These are phyloP conservation scores for Drosophila recens DNA, from an alignment of 2,888 invertebrate genomes.

Conservation along the genomic window DNA sequence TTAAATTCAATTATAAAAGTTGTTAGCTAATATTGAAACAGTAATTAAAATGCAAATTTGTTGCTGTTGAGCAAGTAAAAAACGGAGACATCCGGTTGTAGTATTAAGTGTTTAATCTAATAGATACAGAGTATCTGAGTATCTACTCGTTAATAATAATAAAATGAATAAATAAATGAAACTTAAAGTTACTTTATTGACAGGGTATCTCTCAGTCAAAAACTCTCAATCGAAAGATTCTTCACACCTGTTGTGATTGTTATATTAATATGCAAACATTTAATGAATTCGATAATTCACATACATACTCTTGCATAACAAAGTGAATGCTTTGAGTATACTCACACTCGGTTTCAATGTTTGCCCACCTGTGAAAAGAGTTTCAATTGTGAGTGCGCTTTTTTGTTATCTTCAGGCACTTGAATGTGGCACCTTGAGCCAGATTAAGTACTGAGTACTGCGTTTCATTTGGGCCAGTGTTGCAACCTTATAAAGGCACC, in stretches of 20 bases:
- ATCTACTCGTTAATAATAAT: no score
- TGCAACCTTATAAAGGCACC: slow-evolving; percentile 2
- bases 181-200: background rate
- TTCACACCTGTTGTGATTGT: slow-evolving; percentile 17
- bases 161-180: background rate
- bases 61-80: background rate
- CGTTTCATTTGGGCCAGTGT: slow-evolving; percentile 60
- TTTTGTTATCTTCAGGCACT: slow-evolving; percentile 49
- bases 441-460: slow-evolving; percentile 27
- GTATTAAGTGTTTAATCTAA: background rate
- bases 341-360: background rate
- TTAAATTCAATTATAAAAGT: slow-evolving; percentile 3
- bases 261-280: slow-evolving; percentile 37
- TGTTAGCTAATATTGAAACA: background rate
- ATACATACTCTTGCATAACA: slow-evolving; percentile 17
- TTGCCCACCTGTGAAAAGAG: slow-evolving; percentile 1
- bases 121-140: background rate
- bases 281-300: slow-evolving; percentile 26
- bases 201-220: background rate
- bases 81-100: slow-evolving; percentile 14
- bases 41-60: slow-evolving; percentile 13
- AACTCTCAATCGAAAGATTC: background rate
- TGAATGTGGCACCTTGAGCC: slow-evolving; percentile 56
- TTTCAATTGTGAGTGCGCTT: slow-evolving; percentile 37
- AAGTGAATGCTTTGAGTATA: background rate